Evolutionary conservation across 2,797 vertebrate genomes (phyloP).

Genomic region (Mormyrops attenuatus): DNA sequence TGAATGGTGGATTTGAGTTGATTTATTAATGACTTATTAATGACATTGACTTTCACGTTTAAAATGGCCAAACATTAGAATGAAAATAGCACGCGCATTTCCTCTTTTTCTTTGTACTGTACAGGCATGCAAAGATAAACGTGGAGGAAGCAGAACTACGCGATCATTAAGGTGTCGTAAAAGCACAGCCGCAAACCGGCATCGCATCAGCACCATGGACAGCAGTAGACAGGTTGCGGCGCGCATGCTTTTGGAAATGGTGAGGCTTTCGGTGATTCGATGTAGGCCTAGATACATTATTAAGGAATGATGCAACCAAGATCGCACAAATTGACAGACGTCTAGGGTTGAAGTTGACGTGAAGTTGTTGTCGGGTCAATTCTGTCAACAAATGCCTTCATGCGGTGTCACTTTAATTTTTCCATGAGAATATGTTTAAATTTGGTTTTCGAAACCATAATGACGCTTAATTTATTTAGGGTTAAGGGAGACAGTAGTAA

Average conservation of each 20-base stretch:
- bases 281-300: slow-evolving; percentile 26
- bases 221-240: slow-evolving; percentile 47
- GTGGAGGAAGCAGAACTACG: not conserved
- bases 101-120: not conserved
- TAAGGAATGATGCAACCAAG: not conserved
- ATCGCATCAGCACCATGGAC: slow-evolving; percentile 65
- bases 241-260: slow-evolving; percentile 30
- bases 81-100: not conserved
- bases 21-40: not conserved
- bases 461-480: not conserved
- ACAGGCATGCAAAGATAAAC: not conserved
- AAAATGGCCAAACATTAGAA: not conserved
- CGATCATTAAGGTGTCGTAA: not conserved
- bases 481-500: not conserved
- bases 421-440: not conserved
- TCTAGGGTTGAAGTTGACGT: slow-evolving; percentile 6
- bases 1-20: not conserved
- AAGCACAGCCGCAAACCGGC: not conserved
- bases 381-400: not conserved
- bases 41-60: not conserved
- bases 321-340: not conserved
- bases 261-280: not conserved
- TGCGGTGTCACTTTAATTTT: not conserved
- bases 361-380: not conserved
- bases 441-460: not conserved